phyloP scores from a whole-genome alignment of 2,797 vertebrate genomes.

The Oryzias sinensis region DNA sequence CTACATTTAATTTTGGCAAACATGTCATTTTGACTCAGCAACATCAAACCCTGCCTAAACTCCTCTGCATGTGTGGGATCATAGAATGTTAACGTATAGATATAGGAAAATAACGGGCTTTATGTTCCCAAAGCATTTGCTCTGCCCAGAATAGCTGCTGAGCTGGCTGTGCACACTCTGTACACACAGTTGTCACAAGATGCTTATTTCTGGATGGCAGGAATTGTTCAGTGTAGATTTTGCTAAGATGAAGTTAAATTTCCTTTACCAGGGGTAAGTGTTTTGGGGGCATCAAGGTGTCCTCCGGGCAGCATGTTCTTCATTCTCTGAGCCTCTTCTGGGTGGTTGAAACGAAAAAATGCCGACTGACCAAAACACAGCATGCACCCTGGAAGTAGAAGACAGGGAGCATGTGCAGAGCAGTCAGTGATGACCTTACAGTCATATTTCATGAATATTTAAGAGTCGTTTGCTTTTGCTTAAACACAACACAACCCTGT shows the following conservation, averaged over 20 bases:
- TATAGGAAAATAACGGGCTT: slow-evolving; percentile 1
- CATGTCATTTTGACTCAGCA: slow-evolving; percentile 3
- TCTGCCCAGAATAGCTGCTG: slow-evolving; percentile 33
- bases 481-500: too few species aligned
- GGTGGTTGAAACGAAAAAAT: slow-evolving; percentile 97
- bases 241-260: neutral
- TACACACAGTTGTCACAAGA: slow-evolving; percentile 12
- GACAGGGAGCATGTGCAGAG: neutral
- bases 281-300: slow-evolving; percentile 56
- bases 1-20: neutral
- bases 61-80: neutral
- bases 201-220: slow-evolving; percentile 20
- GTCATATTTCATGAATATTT: neutral
- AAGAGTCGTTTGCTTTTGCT: too few species aligned
- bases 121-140: slow-evolving; percentile 26
- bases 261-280: slow-evolving; percentile 58
- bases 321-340: slow-evolving; percentile 94
- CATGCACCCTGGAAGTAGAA: slow-evolving; percentile 86
- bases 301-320: slow-evolving; percentile 90
- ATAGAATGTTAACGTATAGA: neutral
- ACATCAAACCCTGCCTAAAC: neutral
- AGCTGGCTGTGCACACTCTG: slow-evolving; percentile 19
- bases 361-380: slow-evolving; percentile 94
- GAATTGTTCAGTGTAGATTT: slow-evolving; percentile 5
- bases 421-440: slow-evolving; percentile 7